Base-by-base conservation (phyloP, 2,888 invertebrate genomes). In the Idaea straminata region DNA sequence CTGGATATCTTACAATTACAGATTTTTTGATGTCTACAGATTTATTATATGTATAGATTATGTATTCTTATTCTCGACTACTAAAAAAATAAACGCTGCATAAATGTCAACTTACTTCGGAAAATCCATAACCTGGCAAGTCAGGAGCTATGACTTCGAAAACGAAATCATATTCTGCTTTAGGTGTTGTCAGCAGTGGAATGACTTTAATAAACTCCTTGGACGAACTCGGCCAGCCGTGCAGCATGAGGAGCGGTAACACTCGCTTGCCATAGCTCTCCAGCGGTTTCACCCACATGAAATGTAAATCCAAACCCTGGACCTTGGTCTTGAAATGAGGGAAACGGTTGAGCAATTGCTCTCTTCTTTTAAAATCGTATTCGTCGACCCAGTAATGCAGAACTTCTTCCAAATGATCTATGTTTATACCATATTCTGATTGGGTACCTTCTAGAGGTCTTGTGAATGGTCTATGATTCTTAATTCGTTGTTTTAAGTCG, bases 181-280 rank as follows among this genome's bases (percentile, higher is more conserved):
- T 92, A 0, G 94, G 93, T 0, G 87, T 91, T 0, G 94, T 95
- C 61, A 96, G 79, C 63, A 94, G 74, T 0, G 96, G 96, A 73
- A 97, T 95, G 7, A 96, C 90, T 74, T 95, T 95, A 76, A 95
- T 95, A 80, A 97, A 97, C 84, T 98, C 97, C 63, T 95, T 95
- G 0, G 97, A 93, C 0, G 96, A 96, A 64, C 97, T 97, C 0
- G 98, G 98, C 98, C 98, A 98, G 16, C 98, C 98, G 77, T 98
- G 98, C 61, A 96, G 80, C 72, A 98, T 75, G 0, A 98, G 84
- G 58, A 98, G 74, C 0, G 97, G 97, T 25, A 95, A 69, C 0
- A 89, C 82, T 69, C 84, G 80, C 5, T 81, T 57, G 7, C 69
- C 74, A 61, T 72, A 69, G 5, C 76, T 78, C 0, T 73, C 82